Percentiles rank a stretch among this genome's conserved stretches.
Evolutionary conservation across 2,113 vertebrate genomes (phyloP).

Genomic region (Vombatus ursinus): DNA sequence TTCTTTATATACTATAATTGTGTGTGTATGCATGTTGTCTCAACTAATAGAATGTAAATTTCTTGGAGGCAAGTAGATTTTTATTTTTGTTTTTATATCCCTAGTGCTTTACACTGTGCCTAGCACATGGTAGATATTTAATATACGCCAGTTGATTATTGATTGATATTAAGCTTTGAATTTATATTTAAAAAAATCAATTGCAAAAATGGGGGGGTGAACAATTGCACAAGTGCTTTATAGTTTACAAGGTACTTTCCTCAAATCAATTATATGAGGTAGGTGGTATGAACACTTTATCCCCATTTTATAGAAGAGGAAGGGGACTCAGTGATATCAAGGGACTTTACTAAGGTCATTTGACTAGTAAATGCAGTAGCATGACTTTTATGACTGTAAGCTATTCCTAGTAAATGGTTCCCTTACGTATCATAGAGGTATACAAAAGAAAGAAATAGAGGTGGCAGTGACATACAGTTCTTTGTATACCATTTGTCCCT

Average conservation of each 20-base stretch:
- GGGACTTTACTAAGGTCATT: background rate
- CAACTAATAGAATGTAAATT: background rate
- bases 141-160: background rate
- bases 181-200: background rate
- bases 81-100: background rate
- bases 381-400: background rate
- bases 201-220: background rate
- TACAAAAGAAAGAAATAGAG: background rate
- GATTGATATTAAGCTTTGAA: background rate
- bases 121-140: background rate
- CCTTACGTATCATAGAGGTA: background rate
- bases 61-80: background rate
- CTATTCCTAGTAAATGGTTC: background rate
- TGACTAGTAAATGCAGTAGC: background rate
- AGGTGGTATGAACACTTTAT: background rate
- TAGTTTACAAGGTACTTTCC: background rate
- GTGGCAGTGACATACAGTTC: background rate
- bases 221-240: background rate
- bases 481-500: background rate
- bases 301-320: background rate
- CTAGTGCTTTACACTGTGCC: background rate
- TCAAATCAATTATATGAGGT: background rate
- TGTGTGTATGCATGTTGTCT: background rate
- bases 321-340: background rate
- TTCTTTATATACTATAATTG: background rate